These are phyloP conservation scores for Tetrao urogallus DNA, from an alignment of 2,113 vertebrate genomes.

Conservation along the genomic window DNA sequence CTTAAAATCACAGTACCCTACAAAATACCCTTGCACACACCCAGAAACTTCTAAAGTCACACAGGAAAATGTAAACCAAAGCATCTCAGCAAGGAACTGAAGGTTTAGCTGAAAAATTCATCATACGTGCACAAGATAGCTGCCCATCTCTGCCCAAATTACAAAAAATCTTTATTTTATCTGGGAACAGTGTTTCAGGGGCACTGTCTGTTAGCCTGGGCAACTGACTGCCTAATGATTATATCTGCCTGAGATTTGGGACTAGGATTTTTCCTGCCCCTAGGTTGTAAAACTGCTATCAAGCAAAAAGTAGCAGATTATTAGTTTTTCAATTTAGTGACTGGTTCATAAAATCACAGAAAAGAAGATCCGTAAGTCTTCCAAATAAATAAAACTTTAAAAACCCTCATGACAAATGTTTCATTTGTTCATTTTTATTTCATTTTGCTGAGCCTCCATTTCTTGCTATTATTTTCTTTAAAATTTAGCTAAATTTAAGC, in stretches of 20 bases:
- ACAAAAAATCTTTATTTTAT: background rate
- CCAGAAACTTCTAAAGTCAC: background rate
- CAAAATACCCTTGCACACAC: background rate
- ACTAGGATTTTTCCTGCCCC: background rate
- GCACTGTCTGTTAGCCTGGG: background rate
- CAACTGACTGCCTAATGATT: background rate
- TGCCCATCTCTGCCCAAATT: background rate
- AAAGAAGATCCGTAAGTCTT: background rate
- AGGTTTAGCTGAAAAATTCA: background rate
- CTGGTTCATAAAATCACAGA: background rate
- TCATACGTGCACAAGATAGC: background rate
- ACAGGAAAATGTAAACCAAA: background rate
- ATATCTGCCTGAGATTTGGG: background rate
- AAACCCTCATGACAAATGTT: background rate
- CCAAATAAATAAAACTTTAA: background rate
- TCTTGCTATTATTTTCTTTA: background rate
- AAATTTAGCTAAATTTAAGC: background rate
- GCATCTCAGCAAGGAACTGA: background rate
- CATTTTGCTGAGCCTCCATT: background rate
- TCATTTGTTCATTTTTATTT: background rate
- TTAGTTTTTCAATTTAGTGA: background rate
- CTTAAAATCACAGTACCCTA: background rate
- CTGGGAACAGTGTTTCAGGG: background rate
- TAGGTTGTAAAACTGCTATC: background rate
- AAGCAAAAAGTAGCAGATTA: constrained; percentile 16